Conservation (phyloP, 2,113 vertebrate species). For the Pomatorhinus ruficollis region DNA sequence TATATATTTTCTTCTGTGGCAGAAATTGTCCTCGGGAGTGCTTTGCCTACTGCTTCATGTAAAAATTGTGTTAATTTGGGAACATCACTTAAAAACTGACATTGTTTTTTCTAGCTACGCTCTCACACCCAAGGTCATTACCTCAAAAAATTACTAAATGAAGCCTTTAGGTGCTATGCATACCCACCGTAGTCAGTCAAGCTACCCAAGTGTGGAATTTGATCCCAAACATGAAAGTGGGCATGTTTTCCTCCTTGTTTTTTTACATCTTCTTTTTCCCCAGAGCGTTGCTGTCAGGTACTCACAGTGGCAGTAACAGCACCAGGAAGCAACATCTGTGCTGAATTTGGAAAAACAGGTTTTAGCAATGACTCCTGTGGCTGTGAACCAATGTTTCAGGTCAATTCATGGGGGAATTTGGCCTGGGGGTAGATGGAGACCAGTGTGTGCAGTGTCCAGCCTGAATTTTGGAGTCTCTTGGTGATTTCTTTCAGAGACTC, state of each 20-base stretch:
- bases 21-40: neutral
- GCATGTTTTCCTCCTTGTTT: accelerated
- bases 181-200: neutral
- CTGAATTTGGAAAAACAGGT: neutral
- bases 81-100: neutral
- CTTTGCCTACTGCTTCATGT: neutral
- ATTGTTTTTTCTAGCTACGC: neutral
- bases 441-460: too few species aligned
- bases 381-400: neutral
- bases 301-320: neutral
- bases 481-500: neutral
- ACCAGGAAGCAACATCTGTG: neutral
- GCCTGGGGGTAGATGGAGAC: neutral
- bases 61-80: neutral
- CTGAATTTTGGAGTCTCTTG: neutral
- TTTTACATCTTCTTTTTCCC: neutral
- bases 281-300: neutral
- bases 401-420: neutral
- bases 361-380: neutral
- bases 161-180: neutral
- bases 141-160: neutral
- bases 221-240: accelerated
- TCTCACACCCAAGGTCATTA: neutral
- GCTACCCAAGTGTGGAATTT: neutral
- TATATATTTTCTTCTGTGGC: neutral